Base-by-base conservation (phyloP, 2,113 vertebrate genomes). In the Perognathus longimembris region DNA sequence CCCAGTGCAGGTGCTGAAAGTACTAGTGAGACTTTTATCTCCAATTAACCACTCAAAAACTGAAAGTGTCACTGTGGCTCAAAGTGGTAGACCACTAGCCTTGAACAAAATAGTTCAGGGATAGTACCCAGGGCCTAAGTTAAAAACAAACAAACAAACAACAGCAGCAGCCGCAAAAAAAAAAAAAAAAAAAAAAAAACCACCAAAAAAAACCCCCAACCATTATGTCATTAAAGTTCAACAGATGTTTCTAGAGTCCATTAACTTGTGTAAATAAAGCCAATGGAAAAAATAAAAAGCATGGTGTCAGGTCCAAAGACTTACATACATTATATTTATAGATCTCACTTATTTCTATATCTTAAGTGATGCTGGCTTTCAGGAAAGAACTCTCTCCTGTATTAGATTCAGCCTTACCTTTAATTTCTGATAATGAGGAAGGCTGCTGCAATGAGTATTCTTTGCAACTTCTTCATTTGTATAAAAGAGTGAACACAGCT, bases 401-500 rank as follows among this genome's bases (percentile, higher is more conserved):
- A 88, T 92, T 80, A 93, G 42, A 83, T 95, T 90, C 97, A 97
- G 96, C 90, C 98, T 98, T 98, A 99, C 99, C 99, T 99, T 99
- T 92, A 99, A 98, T 97, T 99, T 99, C 97, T 99, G 98, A 95
- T 99, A 99, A 98, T 99, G 99, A 94, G 98, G 93, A 97, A 98
- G 97, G 97, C 99, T 99, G 98, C 99, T 99, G 98, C 99, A 99
- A 98, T 99, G 99, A 59, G 98, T 98, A 94, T 98, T 99, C 98
- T 99, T 99, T 67, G 99, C 99, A 96, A 98, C 98, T 82, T 99
- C 99, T 97, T 99, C 99, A 96, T 99, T 99, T 96, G 99, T 99
- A 98, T 99, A 99, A 97, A 99, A 99, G 95, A 99, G 98, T 97
- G 99, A 99, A 96, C 99, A 99, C 97, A 99, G 98, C 96, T 99